These are phyloP conservation scores for Drosophila quadrilineata DNA, from an alignment of 1,140 invertebrate genomes.

Conservation along the genomic window DNA sequence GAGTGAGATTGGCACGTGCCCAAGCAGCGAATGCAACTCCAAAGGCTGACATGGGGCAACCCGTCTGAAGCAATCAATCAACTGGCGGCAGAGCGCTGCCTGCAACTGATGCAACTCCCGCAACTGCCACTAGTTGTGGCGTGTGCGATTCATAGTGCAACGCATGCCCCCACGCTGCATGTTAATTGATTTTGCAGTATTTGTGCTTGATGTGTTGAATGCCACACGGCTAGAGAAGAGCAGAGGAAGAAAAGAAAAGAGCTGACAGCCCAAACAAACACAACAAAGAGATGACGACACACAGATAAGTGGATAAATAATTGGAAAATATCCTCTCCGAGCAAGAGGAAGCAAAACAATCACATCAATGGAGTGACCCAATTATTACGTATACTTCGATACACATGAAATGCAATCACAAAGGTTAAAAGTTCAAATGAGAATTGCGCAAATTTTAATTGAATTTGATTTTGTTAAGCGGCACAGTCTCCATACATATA, in stretches of 20 bases:
- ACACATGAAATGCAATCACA: constrained; percentile 7
- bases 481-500: too few relatives aligned
- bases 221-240: neutral
- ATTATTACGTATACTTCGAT: constrained; percentile 33
- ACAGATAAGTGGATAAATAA: constrained; percentile 56
- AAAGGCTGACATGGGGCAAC: neutral
- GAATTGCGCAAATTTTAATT: constrained; percentile 53
- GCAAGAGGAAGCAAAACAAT: too few relatives aligned
- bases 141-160: constrained; percentile 27
- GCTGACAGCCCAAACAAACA: neutral
- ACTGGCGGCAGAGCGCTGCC: constrained; percentile 29
- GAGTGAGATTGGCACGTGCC: constrained; percentile 23
- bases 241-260: neutral
- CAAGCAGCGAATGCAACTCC: constrained; percentile 25
- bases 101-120: neutral
- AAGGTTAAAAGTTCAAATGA: constrained; percentile 63
- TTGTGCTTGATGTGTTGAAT: constrained; percentile 13
- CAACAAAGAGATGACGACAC: constrained; percentile 61
- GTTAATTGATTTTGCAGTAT: constrained; percentile 47
- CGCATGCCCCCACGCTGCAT: constrained; percentile 32
- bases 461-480: too few relatives aligned
- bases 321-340: too few relatives aligned
- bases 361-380: constrained; percentile 67
- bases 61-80: constrained; percentile 45
- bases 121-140: too few relatives aligned